A percentile compares a stretch with the other conserved stretches of the same genome.
Evolutionary conservation across 2,888 invertebrate species (phyloP).

Genomic region (Cheilosia impressa): DNA sequence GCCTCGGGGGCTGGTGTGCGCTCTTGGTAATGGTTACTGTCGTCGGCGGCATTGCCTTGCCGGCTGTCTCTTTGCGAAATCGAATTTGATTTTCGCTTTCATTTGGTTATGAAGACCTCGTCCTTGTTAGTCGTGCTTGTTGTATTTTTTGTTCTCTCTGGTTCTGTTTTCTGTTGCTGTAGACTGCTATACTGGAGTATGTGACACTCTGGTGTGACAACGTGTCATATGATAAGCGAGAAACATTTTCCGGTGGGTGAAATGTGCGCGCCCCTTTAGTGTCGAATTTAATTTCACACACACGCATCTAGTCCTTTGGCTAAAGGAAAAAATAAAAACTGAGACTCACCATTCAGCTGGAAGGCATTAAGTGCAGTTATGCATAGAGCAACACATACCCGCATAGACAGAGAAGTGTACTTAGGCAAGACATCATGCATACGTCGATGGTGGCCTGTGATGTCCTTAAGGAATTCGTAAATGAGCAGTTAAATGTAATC

Average conservation of each 20-base stretch:
- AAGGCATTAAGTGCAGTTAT: constrained; percentile 67
- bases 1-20: constrained; percentile 32
- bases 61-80: constrained; percentile 58
- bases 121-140: constrained; percentile 34
- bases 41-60: constrained; percentile 6
- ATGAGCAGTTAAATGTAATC: constrained; percentile 75
- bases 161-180: constrained; percentile 51
- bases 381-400: constrained; percentile 33
- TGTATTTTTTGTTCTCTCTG: constrained; percentile 20
- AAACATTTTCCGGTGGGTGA: constrained; percentile 49
- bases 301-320: constrained; percentile 34
- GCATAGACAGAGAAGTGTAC: constrained; percentile 21
- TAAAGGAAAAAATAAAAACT: background rate
- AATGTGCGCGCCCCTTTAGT: constrained; percentile 49
- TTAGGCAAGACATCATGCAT: constrained; percentile 64
- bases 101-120: constrained; percentile 56
- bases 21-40: constrained; percentile 13
- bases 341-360: constrained; percentile 51
- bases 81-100: constrained; percentile 69
- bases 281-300: constrained; percentile 63
- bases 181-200: constrained; percentile 35
- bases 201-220: background rate
- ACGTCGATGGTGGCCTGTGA: constrained; percentile 72
- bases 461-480: constrained; percentile 75
- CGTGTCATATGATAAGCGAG: constrained; percentile 31